Base-by-base conservation (phyloP, 2,888 invertebrate species). In the Eledone cirrhosa region DNA sequence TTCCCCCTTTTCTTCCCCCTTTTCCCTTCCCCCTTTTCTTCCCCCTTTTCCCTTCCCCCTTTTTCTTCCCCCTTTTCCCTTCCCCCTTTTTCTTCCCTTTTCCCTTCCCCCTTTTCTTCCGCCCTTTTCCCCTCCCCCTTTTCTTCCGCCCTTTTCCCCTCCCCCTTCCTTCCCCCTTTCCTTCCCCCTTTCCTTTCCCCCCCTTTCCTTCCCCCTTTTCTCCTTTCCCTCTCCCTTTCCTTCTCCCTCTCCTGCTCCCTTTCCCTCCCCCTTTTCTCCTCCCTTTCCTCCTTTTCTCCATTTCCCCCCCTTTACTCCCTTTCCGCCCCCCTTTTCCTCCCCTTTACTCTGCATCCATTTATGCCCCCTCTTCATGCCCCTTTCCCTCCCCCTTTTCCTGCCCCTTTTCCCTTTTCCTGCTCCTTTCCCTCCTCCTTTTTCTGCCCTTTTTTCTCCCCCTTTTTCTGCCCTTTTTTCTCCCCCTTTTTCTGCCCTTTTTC, bases 321-420 rank as follows among this genome's bases (percentile, higher is more conserved):
- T 14, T 31, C 24, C 19, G 19, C 33, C 67, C 67, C 69, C 74
- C 67, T n/a, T 0, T 29, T 41, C 48, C 67, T 29, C 47, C 53
- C 91, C 16, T 91, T 80, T 48, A 79, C 80, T 84, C 86, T 41
- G 87, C 87, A 88, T n/a, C 69, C 82, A 83, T 69, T 16, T n/a
- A 87, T 48, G 80, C 85, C 80, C 83, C 83, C 31, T 78, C 48
- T 76, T 48, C 63, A 48, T 74, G n/a, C 22, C 29, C 22, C 48
- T 14, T 14, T 59, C 41, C 22, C 79, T 77, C 75, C 77, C 69
- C 33, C 75, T 74, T 24, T 67, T 77, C 79, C 78, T 79, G 27
- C 78, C 80, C 79, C 11, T 80, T 80, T 13, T 81, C 78, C 16
- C 82, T 81, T 29, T 82, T 80, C 24, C 19, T 29, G 13, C 24